Base-by-base conservation (phyloP, 1,140 invertebrate species). In the Apocrypta bakeri region DNA sequence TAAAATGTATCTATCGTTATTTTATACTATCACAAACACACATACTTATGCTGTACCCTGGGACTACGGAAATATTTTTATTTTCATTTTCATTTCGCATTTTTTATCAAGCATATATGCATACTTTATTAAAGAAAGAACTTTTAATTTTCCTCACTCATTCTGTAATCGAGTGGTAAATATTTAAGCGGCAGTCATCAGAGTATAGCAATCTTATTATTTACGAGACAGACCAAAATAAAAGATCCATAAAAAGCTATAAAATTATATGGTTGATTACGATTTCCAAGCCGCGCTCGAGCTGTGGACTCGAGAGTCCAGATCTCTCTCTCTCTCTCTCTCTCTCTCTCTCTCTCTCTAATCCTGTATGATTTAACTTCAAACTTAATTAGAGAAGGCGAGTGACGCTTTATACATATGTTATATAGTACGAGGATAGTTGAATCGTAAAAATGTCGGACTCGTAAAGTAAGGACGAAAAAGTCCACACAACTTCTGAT, bases 231-330 rank as follows among this genome's bases (percentile, higher is more conserved):
- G 76, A 12, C 17, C 21, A 73, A 64, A 80, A 80, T 80, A 80
- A 33, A 56, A 63, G 27, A 80, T 25, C 63, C 12, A 31, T 27
- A 64, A 73, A 73, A 40, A 37, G 29, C 69, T 42, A 81, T 64
- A 81, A 74, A 74, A 73, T 81, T 81, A 74, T 81, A 66, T 66
- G 71, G 68, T 74, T n/a, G 25, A 81, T 81, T 81, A 66, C 71
- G 72, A 74, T 74, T 81, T 81, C 48, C 73, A 64, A 74, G 78
- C 40, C 61, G 25, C 63, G 27, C 63, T 25, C 11, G 63, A 61
- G n/a, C n/a, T n/a, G n/a, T n/a, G n/a, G n/a, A n/a, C n/a, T n/a
- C n/a, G n/a, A n/a, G n/a, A n/a, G n/a, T n/a, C n/a, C n/a, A n/a
- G n/a, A n/a, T n/a, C n/a, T n/a, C n/a, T n/a, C n/a, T n/a, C n/a